Evolutionary conservation across 2,113 vertebrate species (phyloP).

Genomic region (Xenus cinereus): DNA sequence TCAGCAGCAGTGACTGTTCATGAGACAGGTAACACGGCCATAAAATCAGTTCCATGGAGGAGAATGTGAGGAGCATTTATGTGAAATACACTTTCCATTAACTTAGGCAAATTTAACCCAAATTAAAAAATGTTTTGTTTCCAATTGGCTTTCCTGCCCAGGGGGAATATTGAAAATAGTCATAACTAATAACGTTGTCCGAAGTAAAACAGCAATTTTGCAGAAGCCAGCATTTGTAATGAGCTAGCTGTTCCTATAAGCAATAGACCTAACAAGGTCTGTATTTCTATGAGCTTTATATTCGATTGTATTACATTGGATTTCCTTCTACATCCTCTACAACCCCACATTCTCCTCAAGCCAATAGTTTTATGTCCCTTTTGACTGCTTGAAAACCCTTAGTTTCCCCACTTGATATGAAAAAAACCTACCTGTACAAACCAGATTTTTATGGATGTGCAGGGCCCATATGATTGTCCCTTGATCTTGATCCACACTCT

Average conservation of each 20-base stretch:
- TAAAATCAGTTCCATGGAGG: not conserved
- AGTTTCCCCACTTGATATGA: not conserved
- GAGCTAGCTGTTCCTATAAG: not conserved
- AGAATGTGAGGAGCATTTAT: not conserved
- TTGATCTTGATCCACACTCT: not conserved
- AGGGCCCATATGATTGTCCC: not conserved
- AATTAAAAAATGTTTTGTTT: not conserved
- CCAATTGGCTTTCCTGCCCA: not conserved
- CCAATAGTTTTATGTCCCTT: not conserved
- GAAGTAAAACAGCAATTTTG: not conserved
- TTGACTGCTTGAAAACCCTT: not conserved
- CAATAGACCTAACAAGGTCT: not conserved
- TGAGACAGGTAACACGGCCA: not conserved
- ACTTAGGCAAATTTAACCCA: not conserved
- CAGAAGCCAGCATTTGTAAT: not conserved
- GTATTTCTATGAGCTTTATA: not conserved
- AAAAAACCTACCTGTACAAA: not conserved
- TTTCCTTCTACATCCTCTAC: not conserved
- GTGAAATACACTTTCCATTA: not conserved
- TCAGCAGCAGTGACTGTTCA: not conserved
- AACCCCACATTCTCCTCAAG: not conserved
- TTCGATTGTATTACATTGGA: not conserved
- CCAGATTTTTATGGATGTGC: not conserved
- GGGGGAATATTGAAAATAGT: not conserved
- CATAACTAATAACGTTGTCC: not conserved